Conservation (phyloP, 2,113 vertebrate genomes). For the Chionomys nivalis region DNA sequence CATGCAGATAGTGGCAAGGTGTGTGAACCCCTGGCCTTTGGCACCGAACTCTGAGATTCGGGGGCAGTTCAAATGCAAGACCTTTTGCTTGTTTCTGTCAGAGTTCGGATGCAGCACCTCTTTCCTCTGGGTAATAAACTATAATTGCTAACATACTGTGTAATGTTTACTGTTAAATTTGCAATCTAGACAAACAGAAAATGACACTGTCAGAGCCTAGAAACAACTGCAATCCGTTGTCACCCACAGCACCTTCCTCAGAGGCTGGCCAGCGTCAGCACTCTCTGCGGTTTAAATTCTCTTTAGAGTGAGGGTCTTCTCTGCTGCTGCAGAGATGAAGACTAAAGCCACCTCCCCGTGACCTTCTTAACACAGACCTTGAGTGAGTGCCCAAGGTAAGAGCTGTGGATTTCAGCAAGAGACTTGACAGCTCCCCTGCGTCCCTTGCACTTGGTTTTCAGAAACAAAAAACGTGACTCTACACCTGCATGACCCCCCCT, state of each 20-base stretch:
- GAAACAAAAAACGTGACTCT: constrained; percentile 24
- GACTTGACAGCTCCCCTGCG: constrained; percentile 27
- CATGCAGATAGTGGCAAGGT: constrained; percentile 52
- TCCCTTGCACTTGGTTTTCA: constrained; percentile 67
- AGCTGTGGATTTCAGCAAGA: constrained; percentile 60
- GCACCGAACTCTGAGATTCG: constrained; percentile 6
- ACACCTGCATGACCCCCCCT: constrained; percentile 43
- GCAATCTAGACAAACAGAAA: constrained; percentile 72
- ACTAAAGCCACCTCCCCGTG: constrained; percentile 10
- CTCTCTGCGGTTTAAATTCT: not conserved
- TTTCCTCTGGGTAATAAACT: constrained; percentile 66
- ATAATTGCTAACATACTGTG: constrained; percentile 67
- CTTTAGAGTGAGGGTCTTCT: constrained; percentile 51
- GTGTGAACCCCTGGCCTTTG: constrained; percentile 26
- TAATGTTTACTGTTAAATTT: constrained; percentile 68
- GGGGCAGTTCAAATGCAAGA: not conserved
- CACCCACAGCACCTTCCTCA: not conserved
- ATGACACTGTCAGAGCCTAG: constrained; percentile 5
- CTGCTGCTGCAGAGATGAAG: not conserved
- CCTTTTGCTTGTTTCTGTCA: constrained; percentile 50
- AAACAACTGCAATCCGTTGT: not conserved
- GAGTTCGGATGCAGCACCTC: constrained; percentile 66
- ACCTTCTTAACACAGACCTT: constrained; percentile 75
- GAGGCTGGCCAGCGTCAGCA: not conserved
- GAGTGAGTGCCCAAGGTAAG: constrained; percentile 21